Evolutionary conservation across 2,113 vertebrate genomes (phyloP).

Genomic region (Sitta europaea): DNA sequence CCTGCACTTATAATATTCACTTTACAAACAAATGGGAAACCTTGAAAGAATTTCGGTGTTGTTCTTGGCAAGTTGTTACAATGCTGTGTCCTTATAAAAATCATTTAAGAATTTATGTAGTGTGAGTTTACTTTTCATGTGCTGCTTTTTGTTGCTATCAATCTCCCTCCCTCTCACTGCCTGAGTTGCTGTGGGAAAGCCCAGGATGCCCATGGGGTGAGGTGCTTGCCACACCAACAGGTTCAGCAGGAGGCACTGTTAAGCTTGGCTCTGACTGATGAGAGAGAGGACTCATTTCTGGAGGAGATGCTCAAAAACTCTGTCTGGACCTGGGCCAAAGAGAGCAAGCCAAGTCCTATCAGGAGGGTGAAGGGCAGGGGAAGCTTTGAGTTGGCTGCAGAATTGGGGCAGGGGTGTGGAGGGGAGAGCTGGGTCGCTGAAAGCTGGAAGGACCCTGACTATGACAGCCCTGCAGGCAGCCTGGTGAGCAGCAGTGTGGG

Average conservation of each 20-base stretch:
- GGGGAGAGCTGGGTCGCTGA: not conserved
- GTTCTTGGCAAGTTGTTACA: constrained; percentile 68
- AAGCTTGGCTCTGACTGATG: not conserved
- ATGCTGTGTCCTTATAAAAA: constrained; percentile 61
- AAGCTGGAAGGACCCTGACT: not conserved
- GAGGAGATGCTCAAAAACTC: not conserved
- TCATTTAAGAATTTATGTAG: constrained; percentile 41
- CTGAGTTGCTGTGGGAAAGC: not conserved
- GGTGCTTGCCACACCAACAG: not conserved
- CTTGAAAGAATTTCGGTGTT: constrained; percentile 68
- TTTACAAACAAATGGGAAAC: constrained; percentile 73
- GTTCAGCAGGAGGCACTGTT: constrained; percentile 18
- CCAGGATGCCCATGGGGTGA: not conserved
- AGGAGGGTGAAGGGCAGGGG: not conserved
- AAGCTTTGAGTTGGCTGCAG: not conserved
- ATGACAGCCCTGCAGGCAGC: not conserved
- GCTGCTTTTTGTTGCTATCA: not conserved
- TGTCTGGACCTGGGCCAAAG: not conserved
- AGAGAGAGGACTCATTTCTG: not conserved
- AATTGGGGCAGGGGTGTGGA: not conserved
- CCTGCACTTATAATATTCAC: constrained; percentile 71
- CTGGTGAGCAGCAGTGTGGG: not conserved
- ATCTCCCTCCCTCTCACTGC: not conserved
- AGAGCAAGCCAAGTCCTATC: not conserved
- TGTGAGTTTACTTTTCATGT: constrained; percentile 50